phyloP scores from a whole-genome alignment of 2,888 invertebrate species.

The Acrocyrtus sp. region DNA sequence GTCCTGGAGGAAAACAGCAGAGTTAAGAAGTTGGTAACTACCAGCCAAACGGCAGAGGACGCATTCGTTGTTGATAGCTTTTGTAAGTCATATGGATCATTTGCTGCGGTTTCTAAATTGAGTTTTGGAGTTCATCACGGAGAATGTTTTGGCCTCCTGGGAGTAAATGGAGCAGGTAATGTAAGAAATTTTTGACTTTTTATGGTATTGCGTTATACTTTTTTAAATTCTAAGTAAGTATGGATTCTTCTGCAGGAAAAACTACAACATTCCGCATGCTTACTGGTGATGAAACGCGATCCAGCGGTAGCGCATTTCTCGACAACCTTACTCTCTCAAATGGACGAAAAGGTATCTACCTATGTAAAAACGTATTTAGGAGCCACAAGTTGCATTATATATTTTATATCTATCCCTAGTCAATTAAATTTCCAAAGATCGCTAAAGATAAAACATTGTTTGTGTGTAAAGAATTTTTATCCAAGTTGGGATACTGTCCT shows the following conservation, averaged over 20 bases:
- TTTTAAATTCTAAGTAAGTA: no score
- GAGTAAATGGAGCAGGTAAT: slow-evolving; percentile 71
- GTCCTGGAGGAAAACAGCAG: slow-evolving; percentile 5
- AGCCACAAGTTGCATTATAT: no score
- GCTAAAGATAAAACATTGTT: no score
- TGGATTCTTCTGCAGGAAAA: slow-evolving; percentile 69
- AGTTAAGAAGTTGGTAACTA: slow-evolving; percentile 5
- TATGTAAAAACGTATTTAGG: no score
- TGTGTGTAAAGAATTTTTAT: slow-evolving; percentile 13
- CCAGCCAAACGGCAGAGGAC: slow-evolving; percentile 27
- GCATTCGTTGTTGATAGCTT: slow-evolving; percentile 55
- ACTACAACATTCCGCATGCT: slow-evolving; percentile 71
- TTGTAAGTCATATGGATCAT: slow-evolving; percentile 64
- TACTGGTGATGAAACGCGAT: slow-evolving; percentile 68
- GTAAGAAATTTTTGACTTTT: no score
- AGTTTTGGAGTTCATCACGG: slow-evolving; percentile 74
- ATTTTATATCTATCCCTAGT: no score
- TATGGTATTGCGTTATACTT: no score
- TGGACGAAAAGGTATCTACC: no score
- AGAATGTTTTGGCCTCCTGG: slow-evolving; percentile 66
- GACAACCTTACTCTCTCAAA: background rate
- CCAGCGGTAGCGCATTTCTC: slow-evolving; percentile 66
- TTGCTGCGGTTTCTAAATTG: slow-evolving; percentile 74
- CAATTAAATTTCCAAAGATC: no score
- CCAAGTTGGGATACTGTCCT: slow-evolving; percentile 84